Evolutionary conservation across 2,113 vertebrate genomes (phyloP).

Genomic region (Zeus faber): DNA sequence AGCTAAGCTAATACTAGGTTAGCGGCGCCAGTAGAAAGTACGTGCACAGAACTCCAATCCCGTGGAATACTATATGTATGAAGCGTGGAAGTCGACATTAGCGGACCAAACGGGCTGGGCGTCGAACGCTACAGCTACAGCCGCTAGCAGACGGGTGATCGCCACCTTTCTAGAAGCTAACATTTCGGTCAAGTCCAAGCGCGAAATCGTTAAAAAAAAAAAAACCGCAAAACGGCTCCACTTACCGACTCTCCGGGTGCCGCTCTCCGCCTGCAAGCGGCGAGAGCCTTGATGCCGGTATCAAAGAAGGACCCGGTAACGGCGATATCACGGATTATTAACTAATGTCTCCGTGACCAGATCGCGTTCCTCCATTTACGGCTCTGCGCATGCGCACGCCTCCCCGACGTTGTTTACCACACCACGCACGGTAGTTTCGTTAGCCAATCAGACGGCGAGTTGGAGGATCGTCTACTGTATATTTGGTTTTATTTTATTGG

Average conservation of each 20-base stretch:
- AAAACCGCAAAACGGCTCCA: not conserved
- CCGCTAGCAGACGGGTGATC: too few species aligned
- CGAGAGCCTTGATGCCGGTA: not conserved
- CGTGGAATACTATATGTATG: too few species aligned
- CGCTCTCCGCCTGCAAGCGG: not conserved
- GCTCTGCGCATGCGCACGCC: conserved; percentile 48
- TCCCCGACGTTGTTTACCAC: conserved; percentile 63
- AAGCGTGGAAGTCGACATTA: too few species aligned
- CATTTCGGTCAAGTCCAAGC: not conserved
- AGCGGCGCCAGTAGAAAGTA: not conserved
- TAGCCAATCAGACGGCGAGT: conserved; percentile 53
- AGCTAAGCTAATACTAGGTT: not conserved
- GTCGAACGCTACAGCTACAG: too few species aligned
- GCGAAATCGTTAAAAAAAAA: not conserved
- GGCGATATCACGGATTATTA: too few species aligned
- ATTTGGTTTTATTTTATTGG: too few species aligned
- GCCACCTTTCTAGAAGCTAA: too few species aligned
- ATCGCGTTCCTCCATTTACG: conserved; percentile 51
- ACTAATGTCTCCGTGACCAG: conserved; percentile 22
- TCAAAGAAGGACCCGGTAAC: too few species aligned
- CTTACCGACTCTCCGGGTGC: conserved; percentile 35
- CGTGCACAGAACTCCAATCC: too few species aligned
- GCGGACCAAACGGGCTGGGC: too few species aligned
- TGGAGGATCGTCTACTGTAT: not conserved
- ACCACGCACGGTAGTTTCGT: conserved; percentile 58